Percentiles rank a stretch among this genome's conserved stretches.
These are phyloP conservation scores for Zonitis immaculata DNA, from an alignment of 2,888 invertebrate species.

Conservation along the genomic window DNA sequence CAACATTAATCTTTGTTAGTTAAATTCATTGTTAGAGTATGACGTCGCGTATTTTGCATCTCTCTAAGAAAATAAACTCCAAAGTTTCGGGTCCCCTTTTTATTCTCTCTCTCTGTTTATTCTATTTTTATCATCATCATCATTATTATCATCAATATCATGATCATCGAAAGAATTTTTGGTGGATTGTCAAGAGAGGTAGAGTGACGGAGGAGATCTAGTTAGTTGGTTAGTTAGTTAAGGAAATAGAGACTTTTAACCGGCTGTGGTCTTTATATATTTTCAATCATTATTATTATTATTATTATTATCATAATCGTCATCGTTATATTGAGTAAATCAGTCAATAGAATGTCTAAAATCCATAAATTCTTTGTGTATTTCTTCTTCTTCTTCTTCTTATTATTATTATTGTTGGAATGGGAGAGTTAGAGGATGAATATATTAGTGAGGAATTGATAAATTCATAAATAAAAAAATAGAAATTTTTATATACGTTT, in stretches of 20 bases:
- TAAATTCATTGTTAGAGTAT: conserved; percentile 37
- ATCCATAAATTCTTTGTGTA: no score
- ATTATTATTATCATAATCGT: neutral
- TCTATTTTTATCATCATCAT: neutral
- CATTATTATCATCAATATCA: neutral
- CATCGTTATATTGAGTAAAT: neutral
- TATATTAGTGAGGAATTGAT: no score
- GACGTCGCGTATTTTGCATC: conserved; percentile 33
- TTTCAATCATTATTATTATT: neutral
- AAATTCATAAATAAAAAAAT: no score
- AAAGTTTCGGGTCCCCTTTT: neutral
- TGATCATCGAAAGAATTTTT: neutral
- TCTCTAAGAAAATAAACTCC: conserved; percentile 8
- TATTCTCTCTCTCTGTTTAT: no score
- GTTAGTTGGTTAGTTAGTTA: neutral
- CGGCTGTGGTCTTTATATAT: neutral
- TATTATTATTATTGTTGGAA: neutral
- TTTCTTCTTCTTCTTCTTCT: no score
- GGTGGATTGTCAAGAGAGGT: neutral
- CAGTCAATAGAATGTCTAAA: neutral
- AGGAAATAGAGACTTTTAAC: neutral
- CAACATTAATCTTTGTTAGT: conserved; percentile 43
- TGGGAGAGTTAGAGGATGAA: neutral
- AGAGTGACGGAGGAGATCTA: neutral
- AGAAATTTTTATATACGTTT: no score